phyloP scores from a whole-genome alignment of 2,888 invertebrate genomes.

The Drosophila birchii region DNA sequence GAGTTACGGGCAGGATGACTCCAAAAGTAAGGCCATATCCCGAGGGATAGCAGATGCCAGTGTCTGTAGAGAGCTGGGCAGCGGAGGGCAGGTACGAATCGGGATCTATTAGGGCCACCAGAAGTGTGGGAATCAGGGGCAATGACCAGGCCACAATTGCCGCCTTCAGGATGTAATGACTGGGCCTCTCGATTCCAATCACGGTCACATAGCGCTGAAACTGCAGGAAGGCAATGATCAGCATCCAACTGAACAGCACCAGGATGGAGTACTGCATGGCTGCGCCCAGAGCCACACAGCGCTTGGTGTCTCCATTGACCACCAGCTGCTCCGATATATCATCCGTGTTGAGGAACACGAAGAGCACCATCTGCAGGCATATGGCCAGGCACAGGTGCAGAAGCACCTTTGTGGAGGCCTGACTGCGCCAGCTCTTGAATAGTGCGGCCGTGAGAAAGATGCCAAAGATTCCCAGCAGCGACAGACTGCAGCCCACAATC shows the following conservation, averaged over 20 bases:
- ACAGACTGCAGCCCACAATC: slow-evolving; percentile 87
- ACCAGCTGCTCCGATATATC: slow-evolving; percentile 75
- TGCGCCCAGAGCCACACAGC: slow-evolving; percentile 87
- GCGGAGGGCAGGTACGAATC: slow-evolving; percentile 85
- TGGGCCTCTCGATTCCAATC: slow-evolving; percentile 86
- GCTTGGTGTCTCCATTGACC: slow-evolving; percentile 8
- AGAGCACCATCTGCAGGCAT: slow-evolving; percentile 86
- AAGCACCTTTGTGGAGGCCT: slow-evolving; percentile 88
- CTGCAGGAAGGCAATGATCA: slow-evolving; percentile 88
- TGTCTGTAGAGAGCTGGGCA: slow-evolving; percentile 67
- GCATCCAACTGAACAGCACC: slow-evolving; percentile 90
- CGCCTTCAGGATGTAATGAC: slow-evolving; percentile 87
- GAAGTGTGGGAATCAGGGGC: slow-evolving; percentile 86
- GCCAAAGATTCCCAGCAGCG: slow-evolving; percentile 86
- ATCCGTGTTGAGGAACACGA: slow-evolving; percentile 81
- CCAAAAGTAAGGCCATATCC: slow-evolving; percentile 85
- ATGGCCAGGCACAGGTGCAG: slow-evolving; percentile 88
- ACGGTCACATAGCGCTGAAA: slow-evolving; percentile 89
- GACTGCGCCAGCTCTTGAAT: slow-evolving; percentile 87
- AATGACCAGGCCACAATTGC: slow-evolving; percentile 88
- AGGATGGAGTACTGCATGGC: slow-evolving; percentile 88
- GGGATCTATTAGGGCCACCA: slow-evolving; percentile 85
- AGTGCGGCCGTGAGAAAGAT: slow-evolving; percentile 87
- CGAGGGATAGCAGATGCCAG: slow-evolving; percentile 86
- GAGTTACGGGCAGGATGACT: slow-evolving; percentile 86